These are phyloP conservation scores for Mastacembelus armatus DNA, from an alignment of 2,797 vertebrate species.

Conservation along the genomic window DNA sequence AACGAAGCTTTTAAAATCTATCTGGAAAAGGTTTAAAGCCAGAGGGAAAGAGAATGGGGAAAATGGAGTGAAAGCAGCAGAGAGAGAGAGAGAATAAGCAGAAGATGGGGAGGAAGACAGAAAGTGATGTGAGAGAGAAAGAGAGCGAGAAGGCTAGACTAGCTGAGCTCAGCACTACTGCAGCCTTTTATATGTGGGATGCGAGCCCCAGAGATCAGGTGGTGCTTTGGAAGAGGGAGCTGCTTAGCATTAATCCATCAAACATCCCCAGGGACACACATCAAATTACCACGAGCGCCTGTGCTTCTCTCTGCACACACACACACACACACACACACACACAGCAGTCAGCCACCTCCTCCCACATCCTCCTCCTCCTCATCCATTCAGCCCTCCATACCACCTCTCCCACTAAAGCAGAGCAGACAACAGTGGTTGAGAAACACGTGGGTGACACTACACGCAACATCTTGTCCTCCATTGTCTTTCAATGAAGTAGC, in stretches of 20 bases:
- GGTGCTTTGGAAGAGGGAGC: slow-evolving; percentile 84
- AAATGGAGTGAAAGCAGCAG: slow-evolving; percentile 23
- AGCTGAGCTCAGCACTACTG: slow-evolving; percentile 88
- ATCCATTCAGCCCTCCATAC: slow-evolving; percentile 46
- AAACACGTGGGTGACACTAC: slow-evolving; percentile 73
- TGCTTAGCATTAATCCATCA: slow-evolving; percentile 90
- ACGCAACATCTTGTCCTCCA: slow-evolving; percentile 74
- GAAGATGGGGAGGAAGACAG: slow-evolving; percentile 24
- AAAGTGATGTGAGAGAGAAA: slow-evolving; percentile 29
- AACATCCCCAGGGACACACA: slow-evolving; percentile 87
- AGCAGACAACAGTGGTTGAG: slow-evolving; percentile 74
- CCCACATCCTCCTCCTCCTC: slow-evolving; percentile 21
- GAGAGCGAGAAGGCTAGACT: slow-evolving; percentile 49
- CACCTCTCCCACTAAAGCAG: slow-evolving; percentile 50
- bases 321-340: slow-evolving; percentile 25
- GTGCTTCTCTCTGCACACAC: slow-evolving; percentile 57
- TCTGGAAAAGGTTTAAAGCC: slow-evolving; percentile 34
- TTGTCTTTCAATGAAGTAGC: slow-evolving; percentile 76
- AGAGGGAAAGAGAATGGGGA: slow-evolving; percentile 25
- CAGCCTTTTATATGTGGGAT: slow-evolving; percentile 85
- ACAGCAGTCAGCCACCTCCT: slow-evolving; percentile 39
- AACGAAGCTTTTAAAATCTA: slow-evolving; percentile 16
- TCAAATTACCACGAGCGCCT: slow-evolving; percentile 86
- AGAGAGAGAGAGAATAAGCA: slow-evolving; percentile 17
- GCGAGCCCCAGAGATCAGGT: slow-evolving; percentile 87